A percentile compares a stretch with the other conserved stretches of the same genome.
Conservation (phyloP, 1,140 invertebrate genomes). For the Cyphomyrmex costatus region DNA sequence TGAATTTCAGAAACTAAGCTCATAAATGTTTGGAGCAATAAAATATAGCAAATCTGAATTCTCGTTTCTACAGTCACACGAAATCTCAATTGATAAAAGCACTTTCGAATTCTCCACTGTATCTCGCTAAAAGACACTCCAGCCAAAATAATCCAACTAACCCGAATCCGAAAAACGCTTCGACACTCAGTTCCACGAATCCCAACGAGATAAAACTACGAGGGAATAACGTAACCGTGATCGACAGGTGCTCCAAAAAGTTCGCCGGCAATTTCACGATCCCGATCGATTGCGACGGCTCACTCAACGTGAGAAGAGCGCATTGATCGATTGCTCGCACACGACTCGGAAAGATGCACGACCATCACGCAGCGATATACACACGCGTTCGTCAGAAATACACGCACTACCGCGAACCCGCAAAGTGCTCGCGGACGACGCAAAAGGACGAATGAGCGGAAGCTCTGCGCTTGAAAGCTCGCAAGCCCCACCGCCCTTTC, state of each 20-base stretch:
- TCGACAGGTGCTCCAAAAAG: slow-evolving; percentile 33
- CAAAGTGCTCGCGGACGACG: slow-evolving; percentile 73
- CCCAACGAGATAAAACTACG: not conserved
- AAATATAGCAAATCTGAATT: not conserved
- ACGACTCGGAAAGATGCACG: not conserved
- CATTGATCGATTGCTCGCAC: not conserved
- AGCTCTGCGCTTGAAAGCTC: slow-evolving; percentile 76
- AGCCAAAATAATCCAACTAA: slow-evolving; percentile 24
- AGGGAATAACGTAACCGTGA: not conserved
- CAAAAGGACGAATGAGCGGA: slow-evolving; percentile 81
- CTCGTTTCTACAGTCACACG: not conserved
- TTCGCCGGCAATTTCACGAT: not conserved
- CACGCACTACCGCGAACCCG: slow-evolving; percentile 18
- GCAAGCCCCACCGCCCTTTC: slow-evolving; percentile 77
- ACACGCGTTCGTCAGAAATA: slow-evolving; percentile 22
- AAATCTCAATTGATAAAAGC: slow-evolving; percentile 9
- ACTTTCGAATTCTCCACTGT: slow-evolving; percentile 33
- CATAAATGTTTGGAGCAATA: not conserved
- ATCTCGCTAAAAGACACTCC: not conserved
- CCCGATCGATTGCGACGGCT: not conserved
- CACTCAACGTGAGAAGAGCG: not conserved
- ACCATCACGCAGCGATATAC: slow-evolving; percentile 12
- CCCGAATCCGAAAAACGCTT: slow-evolving; percentile 9
- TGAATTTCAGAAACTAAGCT: slow-evolving; percentile 22
- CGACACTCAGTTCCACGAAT: slow-evolving; percentile 15